Base-by-base conservation (phyloP, 1,140 invertebrate genomes). In the Kradibia gibbosae region DNA sequence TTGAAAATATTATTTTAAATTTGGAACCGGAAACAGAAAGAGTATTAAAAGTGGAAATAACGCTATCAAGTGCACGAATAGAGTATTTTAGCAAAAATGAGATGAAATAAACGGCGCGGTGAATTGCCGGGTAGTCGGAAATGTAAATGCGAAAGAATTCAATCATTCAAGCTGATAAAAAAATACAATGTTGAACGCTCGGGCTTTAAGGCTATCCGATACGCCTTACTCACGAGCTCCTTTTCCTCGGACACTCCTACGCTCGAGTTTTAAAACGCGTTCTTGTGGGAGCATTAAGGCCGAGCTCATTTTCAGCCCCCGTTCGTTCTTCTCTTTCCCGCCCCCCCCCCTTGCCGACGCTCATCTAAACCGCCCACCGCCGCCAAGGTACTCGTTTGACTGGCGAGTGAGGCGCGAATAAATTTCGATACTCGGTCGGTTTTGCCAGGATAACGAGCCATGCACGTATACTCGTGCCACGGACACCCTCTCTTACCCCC, bases 131-230 rank as follows among this genome's bases (percentile, higher is more conserved):
- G 8, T 67, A 53, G 28, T 50, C 25, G 15, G 22, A 0, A 28
- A 48, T 15, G 71, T 28, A 28, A 55, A 55, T 74, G n/a, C 53
- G 71, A 48, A 70, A 70, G 31, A 53, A 74, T 74, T 74, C n/a
- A n/a, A 55, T 45, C 53, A 74, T 74, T 53, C 10, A 74, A 36
- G 39, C 31, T 67, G 62, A 67, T 39, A n/a, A n/a, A 39, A 67
- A 67, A 36, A 20, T 39, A 67, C 62, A 39, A 67, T 67, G 31
- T 67, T 36, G 62, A 3, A 13, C 8, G 25, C 25, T 1, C 7
- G 55, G n/a, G 17, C 25, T 20, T 10, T 15, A 13, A 2, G 55
- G 25, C 31, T 60, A 60, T 60, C 55, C 17, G 55, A 60, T 60
- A 31, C 7, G 25, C 55, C 31, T 48, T 48, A n/a, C 25, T 8